Percentiles rank a stretch among this genome's conserved stretches.
These are phyloP conservation scores for Catocala fraxini DNA, from an alignment of 2,888 invertebrate genomes.

Conservation along the genomic window DNA sequence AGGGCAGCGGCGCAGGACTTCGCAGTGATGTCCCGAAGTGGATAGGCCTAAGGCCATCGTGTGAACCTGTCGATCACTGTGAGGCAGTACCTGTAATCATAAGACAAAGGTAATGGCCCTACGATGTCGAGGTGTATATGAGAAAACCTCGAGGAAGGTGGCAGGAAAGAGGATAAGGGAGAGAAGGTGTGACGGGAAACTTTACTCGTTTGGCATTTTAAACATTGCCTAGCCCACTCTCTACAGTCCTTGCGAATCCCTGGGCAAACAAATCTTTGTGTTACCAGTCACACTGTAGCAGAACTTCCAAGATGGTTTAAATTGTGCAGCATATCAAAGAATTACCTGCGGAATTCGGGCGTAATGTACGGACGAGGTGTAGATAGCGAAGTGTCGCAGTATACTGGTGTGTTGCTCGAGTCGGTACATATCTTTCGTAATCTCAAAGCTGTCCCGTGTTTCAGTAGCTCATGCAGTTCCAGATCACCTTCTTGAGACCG, in stretches of 20 bases:
- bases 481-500: not conserved
- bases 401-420: not conserved
- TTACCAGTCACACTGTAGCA: not conserved
- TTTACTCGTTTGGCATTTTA: not conserved
- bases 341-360: not conserved
- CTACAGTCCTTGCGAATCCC: constrained; percentile 1
- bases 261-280: not conserved
- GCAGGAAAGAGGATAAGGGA: not conserved
- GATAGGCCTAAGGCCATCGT: constrained; percentile 52
- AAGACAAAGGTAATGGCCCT: constrained; percentile 20
- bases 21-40: constrained; percentile 42
- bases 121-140: constrained; percentile 27
- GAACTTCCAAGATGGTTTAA: not conserved
- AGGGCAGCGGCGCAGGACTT: constrained; percentile 27
- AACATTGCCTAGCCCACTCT: not conserved
- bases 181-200: not conserved
- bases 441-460: not conserved
- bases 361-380: constrained; percentile 5
- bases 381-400: not conserved
- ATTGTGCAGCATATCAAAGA: not conserved
- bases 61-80: constrained; percentile 21
- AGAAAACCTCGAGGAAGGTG: constrained; percentile 2
- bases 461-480: not conserved
- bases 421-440: not conserved
- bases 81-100: constrained; percentile 26